Base-by-base conservation (phyloP, 2,888 invertebrate species). In the Napeogenes sylphis region DNA sequence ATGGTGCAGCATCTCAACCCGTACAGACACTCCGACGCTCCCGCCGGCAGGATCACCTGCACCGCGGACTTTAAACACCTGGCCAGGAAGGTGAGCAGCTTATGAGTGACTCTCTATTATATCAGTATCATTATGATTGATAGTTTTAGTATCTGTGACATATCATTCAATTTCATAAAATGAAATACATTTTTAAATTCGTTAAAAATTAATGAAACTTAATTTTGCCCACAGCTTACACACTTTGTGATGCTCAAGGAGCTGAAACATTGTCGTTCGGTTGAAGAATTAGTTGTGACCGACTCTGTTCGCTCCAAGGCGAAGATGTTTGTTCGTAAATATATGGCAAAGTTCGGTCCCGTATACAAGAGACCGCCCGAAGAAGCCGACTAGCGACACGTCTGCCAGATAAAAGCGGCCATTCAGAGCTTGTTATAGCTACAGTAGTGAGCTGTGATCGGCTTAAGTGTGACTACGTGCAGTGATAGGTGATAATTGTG, bases 181-280 rank as follows among this genome's bases (percentile, higher is more conserved):
- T 21, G 21, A 21, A 21, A 21, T 21, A 21, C 1, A 1, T 21
- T 21, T 21, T 21, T 21, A 21, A 1, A 21, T 21, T 21, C 21
- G 21, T 21, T 21, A 21, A 21, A 21, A 21, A 21, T 21, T 21
- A 21, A 21, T 21, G 1, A 21, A 21, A 35, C 6, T 6, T 35
- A 35, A 35, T 6, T 35, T 30, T 57, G 33, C 14, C 59, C 61
- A 91, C 91, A 98, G 98, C 86, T 99, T 65, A 98, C 98, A 0
- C 98, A 98, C 88, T 97, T 97, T 83, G 97, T 99, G 65, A 95
- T 98, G 94, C 92, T 97, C 64, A 99, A 99, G 85, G 98, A 99
- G 87, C 84, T 98, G 81, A 98, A 97, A 81, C 97, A 98, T 82
- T 96, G 97, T 78, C 94, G 95, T 68, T 94, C 94, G 54, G 95